Base-by-base conservation (phyloP, 2,888 invertebrate species). In the Athrips mouffetella region DNA sequence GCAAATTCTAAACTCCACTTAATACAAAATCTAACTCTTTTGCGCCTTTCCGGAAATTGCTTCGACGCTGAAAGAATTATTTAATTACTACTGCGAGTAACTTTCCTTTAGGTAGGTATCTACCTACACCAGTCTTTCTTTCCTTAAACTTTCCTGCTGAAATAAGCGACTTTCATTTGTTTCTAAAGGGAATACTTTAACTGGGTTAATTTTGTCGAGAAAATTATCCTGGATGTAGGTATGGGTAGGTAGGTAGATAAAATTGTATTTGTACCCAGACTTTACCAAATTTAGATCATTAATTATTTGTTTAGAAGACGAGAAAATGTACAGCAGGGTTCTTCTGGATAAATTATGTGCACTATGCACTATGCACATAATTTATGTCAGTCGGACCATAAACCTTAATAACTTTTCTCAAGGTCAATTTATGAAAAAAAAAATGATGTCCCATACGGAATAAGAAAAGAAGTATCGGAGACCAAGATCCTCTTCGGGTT, bases 201-300 rank as follows among this genome's bases (percentile, higher is more conserved):
- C 20, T 8, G 20, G 20, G 37, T 37, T 37, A 37, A 37, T 37
- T 37, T 37, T 20, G 18, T 20, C 20, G 11, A 10, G n/a, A 37
- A 20, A 7, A 30, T 30, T 18, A 20, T 37, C 3, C 20, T 13
- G 37, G n/a, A n/a, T n/a, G n/a, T n/a, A n/a, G n/a, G n/a, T n/a
- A n/a, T n/a, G n/a, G n/a, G n/a, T n/a, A n/a, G n/a, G n/a, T n/a
- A n/a, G n/a, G 33, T 8, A 13, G 2, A 33, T 33, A 3, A 33
- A 15, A n/a, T 15, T 15, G 13, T 33, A 7, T 8, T 33, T 15
- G 15, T 73, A 77, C 29, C 29, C 29, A n/a, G n/a, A n/a, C n/a
- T n/a, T n/a, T n/a, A n/a, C n/a, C n/a, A n/a, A n/a, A n/a, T n/a
- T n/a, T n/a, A n/a, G n/a, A n/a, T n/a, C n/a, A n/a, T n/a, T n/a